Percentiles rank a stretch among this genome's conserved stretches.
Conservation (phyloP, 2,797 vertebrate genomes). For the Danio tinwini region DNA sequence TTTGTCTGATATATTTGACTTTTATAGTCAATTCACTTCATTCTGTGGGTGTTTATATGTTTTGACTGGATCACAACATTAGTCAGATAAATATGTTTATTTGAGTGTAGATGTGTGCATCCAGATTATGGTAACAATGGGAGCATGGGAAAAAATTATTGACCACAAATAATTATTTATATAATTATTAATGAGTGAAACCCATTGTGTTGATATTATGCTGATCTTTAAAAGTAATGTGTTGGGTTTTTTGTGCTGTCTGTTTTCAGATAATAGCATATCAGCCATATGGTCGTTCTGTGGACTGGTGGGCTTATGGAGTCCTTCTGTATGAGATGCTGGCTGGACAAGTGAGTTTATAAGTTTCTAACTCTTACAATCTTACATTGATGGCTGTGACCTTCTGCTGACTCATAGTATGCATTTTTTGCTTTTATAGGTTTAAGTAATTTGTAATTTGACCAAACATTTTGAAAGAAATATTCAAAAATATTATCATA, state of each 20-base stretch:
- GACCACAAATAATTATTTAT: no score
- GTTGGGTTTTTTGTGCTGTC: neutral
- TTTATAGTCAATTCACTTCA: neutral
- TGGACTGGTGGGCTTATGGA: constrained; percentile 98
- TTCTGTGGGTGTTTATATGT: neutral
- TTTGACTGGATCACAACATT: neutral
- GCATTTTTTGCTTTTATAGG: neutral
- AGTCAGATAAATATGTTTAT: neutral
- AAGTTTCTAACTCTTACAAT: neutral
- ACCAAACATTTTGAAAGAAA: no score
- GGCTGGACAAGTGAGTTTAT: constrained; percentile 89
- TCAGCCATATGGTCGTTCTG: constrained; percentile 92
- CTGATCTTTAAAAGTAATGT: neutral
- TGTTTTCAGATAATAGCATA: constrained; percentile 91
- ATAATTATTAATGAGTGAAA: no score
- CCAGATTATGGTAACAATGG: neutral
- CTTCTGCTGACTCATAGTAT: neutral
- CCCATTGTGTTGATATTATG: neutral
- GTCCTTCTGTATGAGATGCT: constrained; percentile 97
- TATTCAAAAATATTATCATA: no score
- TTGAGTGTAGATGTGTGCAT: neutral
- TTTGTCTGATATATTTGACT: neutral
- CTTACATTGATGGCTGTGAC: neutral
- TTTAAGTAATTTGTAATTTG: no score
- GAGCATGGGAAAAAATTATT: neutral